These are phyloP conservation scores for Austrolebias charrua DNA, from an alignment of 2,797 vertebrate genomes.

Conservation along the genomic window DNA sequence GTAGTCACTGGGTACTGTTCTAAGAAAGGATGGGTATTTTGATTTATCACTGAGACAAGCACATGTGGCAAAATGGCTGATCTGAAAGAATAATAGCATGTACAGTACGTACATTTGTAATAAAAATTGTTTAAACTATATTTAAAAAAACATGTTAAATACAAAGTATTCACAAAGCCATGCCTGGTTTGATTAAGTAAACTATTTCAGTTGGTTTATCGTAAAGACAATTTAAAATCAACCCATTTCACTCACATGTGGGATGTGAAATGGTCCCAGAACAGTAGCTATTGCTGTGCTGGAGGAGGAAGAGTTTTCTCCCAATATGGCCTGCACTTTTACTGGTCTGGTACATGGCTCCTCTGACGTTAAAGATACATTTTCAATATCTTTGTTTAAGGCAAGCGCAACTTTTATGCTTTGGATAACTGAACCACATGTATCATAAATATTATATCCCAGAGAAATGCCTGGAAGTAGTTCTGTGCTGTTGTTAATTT, in stretches of 20 bases:
- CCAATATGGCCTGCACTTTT: conserved; percentile 71
- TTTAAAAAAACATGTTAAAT: too few relatives aligned
- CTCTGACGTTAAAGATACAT: neutral
- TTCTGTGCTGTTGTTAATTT: conserved; percentile 75
- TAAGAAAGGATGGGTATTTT: conserved; percentile 73
- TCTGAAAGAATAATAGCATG: conserved; percentile 44
- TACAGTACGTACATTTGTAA: too few relatives aligned
- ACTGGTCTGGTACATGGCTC: conserved; percentile 54
- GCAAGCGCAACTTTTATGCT: conserved; percentile 62
- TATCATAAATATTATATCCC: conserved; percentile 73
- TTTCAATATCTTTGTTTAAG: conserved; percentile 60
- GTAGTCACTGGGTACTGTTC: conserved; percentile 78
- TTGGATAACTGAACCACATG: conserved; percentile 64
- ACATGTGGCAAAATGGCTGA: conserved; percentile 78
- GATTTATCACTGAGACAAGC: conserved; percentile 74
- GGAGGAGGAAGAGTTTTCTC: conserved; percentile 72
- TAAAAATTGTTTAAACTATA: too few relatives aligned
- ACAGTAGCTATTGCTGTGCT: conserved; percentile 67
- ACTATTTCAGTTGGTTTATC: neutral
- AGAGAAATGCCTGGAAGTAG: conserved; percentile 70
- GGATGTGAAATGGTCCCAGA: conserved; percentile 73
- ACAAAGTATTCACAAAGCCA: neutral
- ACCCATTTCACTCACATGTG: conserved; percentile 56
- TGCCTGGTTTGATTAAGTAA: too few relatives aligned
- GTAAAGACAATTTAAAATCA: neutral